Percentiles rank a stretch among this genome's conserved stretches.
Conservation (phyloP, 2,797 vertebrate genomes). For the Notamacropus eugenii region DNA sequence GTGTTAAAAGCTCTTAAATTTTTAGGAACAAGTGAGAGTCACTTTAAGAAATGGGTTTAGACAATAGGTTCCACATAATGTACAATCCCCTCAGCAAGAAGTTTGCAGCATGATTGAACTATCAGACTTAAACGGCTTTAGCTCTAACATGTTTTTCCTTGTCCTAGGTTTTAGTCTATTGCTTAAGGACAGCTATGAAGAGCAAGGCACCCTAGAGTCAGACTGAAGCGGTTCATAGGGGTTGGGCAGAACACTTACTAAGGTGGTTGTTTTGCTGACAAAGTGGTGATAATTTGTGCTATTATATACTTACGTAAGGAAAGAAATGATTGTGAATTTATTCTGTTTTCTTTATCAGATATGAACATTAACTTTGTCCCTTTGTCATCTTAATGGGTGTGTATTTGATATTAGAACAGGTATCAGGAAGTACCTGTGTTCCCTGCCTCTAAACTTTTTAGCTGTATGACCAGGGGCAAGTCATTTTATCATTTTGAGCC, state of each 20-base stretch:
- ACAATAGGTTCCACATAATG: not conserved
- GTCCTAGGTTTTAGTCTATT: not conserved
- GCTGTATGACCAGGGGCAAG: not conserved
- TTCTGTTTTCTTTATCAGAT: not conserved
- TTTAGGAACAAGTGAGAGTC: too few species aligned
- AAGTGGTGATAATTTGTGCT: not conserved
- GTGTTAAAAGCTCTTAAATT: too few species aligned
- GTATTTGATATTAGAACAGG: not conserved
- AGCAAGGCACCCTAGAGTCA: not conserved
- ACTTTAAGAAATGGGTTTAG: constrained; percentile 19
- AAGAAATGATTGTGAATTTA: not conserved
- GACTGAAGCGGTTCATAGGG: not conserved
- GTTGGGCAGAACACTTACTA: not conserved
- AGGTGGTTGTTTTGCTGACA: not conserved
- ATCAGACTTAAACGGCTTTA: not conserved
- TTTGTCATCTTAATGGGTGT: not conserved
- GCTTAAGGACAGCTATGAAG: not conserved
- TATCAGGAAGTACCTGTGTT: not conserved
- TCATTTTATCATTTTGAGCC: not conserved
- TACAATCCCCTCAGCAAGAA: not conserved
- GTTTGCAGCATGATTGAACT: not conserved
- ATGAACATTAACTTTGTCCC: not conserved
- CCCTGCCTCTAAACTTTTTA: not conserved
- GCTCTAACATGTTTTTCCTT: not conserved
- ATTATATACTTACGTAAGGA: not conserved